Evolutionary conservation across 2,888 invertebrate genomes (phyloP).

Genomic region (Chymomyza fuscimana): DNA sequence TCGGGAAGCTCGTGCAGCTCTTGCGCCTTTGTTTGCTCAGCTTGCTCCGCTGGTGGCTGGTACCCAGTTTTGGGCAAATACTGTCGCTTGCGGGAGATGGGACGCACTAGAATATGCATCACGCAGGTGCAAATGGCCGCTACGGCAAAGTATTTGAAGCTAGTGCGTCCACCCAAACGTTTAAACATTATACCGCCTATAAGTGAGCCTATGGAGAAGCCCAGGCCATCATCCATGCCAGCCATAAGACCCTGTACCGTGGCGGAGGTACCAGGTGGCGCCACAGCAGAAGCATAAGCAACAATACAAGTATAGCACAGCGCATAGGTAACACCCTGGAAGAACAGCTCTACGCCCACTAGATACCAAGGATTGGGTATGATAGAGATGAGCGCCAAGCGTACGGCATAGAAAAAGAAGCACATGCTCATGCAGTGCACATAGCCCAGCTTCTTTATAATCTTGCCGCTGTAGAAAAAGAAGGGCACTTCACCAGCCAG

Average conservation of each 20-base stretch:
- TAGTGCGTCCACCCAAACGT: constrained; percentile 82
- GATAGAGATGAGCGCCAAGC: constrained; percentile 88
- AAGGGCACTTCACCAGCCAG: constrained; percentile 89
- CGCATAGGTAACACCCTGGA: constrained; percentile 94
- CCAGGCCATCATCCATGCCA: constrained; percentile 93
- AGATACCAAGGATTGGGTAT: constrained; percentile 91
- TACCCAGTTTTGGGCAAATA: constrained; percentile 75
- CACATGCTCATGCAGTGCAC: constrained; percentile 88
- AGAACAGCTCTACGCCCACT: constrained; percentile 87
- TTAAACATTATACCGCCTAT: constrained; percentile 86
- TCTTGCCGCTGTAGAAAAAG: constrained; percentile 87
- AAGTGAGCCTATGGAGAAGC: constrained; percentile 88
- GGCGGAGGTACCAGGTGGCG: constrained; percentile 88
- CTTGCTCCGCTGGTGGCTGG: constrained; percentile 65
- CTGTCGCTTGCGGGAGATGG: constrained; percentile 74
- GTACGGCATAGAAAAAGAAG: constrained; percentile 87
- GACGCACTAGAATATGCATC: constrained; percentile 77
- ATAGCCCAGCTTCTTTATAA: constrained; percentile 89
- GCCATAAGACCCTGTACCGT: constrained; percentile 92
- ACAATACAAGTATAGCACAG: constrained; percentile 91
- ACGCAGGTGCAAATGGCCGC: constrained; percentile 76
- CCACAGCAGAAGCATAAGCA: constrained; percentile 84
- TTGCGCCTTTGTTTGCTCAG: constrained; percentile 32
- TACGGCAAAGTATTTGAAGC: constrained; percentile 81
- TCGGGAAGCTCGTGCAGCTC: constrained; percentile 27